A percentile compares a stretch with the other conserved stretches of the same genome.
Conservation (phyloP, 2,113 vertebrate species). For the Phaetusa simplex region DNA sequence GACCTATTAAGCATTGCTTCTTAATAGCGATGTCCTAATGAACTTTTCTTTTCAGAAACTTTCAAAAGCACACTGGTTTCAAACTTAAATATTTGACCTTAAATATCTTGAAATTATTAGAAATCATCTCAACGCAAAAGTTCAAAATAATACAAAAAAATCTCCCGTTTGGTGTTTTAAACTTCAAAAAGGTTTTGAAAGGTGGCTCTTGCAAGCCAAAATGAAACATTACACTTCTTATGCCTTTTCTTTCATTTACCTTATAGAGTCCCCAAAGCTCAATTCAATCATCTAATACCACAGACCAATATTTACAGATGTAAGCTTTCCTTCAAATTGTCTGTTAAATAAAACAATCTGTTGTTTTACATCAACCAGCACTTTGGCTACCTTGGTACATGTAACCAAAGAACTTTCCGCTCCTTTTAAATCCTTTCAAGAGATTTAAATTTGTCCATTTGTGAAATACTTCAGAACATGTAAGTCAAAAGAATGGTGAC, state of each 20-base stretch:
- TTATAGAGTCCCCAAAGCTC: not conserved
- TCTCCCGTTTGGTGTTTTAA: not conserved
- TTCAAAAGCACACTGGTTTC: not conserved
- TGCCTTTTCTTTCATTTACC: not conserved
- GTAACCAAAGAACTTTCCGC: not conserved
- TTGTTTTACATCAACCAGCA: not conserved
- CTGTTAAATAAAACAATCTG: not conserved
- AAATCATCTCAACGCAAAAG: not conserved
- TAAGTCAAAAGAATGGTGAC: not conserved
- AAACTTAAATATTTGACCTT: not conserved
- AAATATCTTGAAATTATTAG: not conserved
- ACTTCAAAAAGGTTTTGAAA: not conserved
- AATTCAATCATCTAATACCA: not conserved
- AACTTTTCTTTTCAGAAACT: not conserved
- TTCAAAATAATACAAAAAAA: not conserved
- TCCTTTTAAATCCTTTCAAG: not conserved
- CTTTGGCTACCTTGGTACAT: not conserved
- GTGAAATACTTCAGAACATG: not conserved
- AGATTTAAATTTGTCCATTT: not conserved
- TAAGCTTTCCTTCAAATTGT: not conserved
- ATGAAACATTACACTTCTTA: not conserved
- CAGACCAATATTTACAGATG: not conserved
- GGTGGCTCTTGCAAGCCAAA: not conserved
- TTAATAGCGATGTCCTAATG: not conserved
- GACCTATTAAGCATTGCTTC: constrained; percentile 11